Percentiles rank a stretch among this genome's conserved stretches.
Evolutionary conservation across 2,113 vertebrate genomes (phyloP).

Genomic region (Sisor rabdophorus): DNA sequence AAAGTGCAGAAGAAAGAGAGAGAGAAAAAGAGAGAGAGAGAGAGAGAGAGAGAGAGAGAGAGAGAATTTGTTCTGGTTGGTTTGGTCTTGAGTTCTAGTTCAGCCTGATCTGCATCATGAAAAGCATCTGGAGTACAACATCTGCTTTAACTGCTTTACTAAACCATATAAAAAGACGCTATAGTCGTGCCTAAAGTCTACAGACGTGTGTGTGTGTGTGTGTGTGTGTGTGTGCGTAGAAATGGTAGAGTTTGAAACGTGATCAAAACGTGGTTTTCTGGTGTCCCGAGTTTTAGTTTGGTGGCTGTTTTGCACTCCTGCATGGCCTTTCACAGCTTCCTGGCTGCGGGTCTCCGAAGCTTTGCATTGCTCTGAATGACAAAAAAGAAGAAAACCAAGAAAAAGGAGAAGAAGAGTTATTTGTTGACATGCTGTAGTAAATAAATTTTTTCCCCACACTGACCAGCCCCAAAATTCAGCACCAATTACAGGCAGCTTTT

Average conservation of each 20-base stretch:
- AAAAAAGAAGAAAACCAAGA: too few species aligned
- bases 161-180: background rate
- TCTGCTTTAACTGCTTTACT: conserved; percentile 3
- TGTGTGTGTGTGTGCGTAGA: background rate
- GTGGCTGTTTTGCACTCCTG: background rate
- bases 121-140: background rate
- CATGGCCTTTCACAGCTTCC: conserved; percentile 47
- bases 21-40: conserved; percentile 65
- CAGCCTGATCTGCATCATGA: conserved; percentile 9
- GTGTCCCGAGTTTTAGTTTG: background rate
- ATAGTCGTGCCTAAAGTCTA: background rate
- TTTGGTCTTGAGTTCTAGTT: conserved; percentile 11
- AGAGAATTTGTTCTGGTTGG: background rate
- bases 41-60: background rate
- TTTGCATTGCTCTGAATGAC: conserved; percentile 35
- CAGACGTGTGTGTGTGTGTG: background rate
- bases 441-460: too few species aligned
- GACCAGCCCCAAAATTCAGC: too few species aligned
- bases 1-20: too few species aligned
- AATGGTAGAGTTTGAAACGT: background rate
- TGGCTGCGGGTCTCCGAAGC: background rate
- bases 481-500: too few species aligned
- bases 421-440: too few species aligned
- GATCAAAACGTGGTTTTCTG: too few species aligned
- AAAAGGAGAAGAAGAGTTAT: background rate